A percentile compares a stretch with the other conserved stretches of the same genome.
Conservation (phyloP, 2,797 vertebrate species). For the Sebastes vulpes region DNA sequence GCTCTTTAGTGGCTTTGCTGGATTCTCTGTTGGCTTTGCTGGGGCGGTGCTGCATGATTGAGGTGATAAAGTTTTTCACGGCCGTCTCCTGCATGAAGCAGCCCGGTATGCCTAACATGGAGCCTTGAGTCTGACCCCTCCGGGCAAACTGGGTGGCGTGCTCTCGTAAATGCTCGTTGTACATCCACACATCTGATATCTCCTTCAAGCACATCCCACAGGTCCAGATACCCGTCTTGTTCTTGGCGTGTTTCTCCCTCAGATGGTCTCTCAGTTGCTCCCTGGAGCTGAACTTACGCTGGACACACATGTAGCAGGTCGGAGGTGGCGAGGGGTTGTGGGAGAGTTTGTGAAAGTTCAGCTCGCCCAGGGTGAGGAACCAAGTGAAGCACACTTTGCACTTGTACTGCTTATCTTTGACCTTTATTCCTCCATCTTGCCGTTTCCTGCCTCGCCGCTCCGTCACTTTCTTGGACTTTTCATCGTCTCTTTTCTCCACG, state of each 20-base stretch:
- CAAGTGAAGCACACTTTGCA: constrained; percentile 98
- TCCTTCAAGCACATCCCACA: constrained; percentile 98
- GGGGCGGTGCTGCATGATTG: constrained; percentile 89
- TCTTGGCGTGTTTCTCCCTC: constrained; percentile 94
- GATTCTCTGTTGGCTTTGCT: constrained; percentile 82
- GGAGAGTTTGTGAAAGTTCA: constrained; percentile 96
- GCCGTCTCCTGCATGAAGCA: constrained; percentile 89
- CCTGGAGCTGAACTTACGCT: constrained; percentile 96
- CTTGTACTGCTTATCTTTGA: constrained; percentile 94
- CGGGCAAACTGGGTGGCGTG: constrained; percentile 96
- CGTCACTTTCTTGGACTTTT: constrained; percentile 77
- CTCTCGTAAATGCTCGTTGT: constrained; percentile 96
- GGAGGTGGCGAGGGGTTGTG: constrained; percentile 96
- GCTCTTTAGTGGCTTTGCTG: constrained; percentile 71
- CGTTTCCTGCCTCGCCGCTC: constrained; percentile 85
- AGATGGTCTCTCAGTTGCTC: constrained; percentile 95
- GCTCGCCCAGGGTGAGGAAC: constrained; percentile 93
- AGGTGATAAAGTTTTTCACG: constrained; percentile 91
- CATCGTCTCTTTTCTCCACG: constrained; percentile 67
- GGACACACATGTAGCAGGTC: constrained; percentile 99
- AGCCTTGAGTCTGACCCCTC: constrained; percentile 90
- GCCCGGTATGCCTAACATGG: constrained; percentile 88
- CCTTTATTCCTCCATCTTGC: constrained; percentile 84
- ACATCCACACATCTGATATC: constrained; percentile 98
- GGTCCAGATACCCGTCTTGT: constrained; percentile 95